These are phyloP conservation scores for Epistrophe grossulariae DNA, from an alignment of 2,888 invertebrate genomes.

Conservation along the genomic window DNA sequence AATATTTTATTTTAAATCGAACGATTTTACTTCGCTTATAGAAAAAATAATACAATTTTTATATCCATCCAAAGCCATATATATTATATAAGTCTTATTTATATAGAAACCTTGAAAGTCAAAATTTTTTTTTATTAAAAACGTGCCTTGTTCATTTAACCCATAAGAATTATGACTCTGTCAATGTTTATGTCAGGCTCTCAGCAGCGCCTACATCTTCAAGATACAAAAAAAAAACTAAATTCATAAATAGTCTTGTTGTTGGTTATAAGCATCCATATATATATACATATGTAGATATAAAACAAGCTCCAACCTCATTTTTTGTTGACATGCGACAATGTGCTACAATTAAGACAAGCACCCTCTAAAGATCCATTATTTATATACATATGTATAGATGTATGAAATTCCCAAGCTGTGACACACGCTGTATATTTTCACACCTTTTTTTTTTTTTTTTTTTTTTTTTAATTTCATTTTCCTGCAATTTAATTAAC, in stretches of 20 bases:
- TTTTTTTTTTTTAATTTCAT: slow-evolving; percentile 7
- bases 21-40: too few relatives aligned
- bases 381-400: background rate
- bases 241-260: background rate
- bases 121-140: background rate
- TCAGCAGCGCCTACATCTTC: background rate
- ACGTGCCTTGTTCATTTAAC: background rate
- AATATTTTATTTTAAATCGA: too few relatives aligned
- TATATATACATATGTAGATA: background rate
- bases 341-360: slow-evolving; percentile 63
- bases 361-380: slow-evolving; percentile 49
- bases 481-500: slow-evolving; percentile 55
- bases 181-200: background rate
- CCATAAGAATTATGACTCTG: background rate
- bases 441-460: slow-evolving; percentile 20
- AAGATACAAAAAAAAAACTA: background rate
- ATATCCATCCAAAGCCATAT: too few relatives aligned
- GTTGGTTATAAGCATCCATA: background rate
- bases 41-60: too few relatives aligned
- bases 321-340: slow-evolving; percentile 50
- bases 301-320: slow-evolving; percentile 22
- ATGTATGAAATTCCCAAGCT: slow-evolving; percentile 13
- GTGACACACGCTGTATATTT: slow-evolving; percentile 23
- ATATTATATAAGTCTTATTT: background rate
- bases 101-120: background rate